A percentile compares a stretch with the other conserved stretches of the same genome.
Evolutionary conservation across 2,888 invertebrate species (phyloP).

Genomic region (Escarpia spicata): DNA sequence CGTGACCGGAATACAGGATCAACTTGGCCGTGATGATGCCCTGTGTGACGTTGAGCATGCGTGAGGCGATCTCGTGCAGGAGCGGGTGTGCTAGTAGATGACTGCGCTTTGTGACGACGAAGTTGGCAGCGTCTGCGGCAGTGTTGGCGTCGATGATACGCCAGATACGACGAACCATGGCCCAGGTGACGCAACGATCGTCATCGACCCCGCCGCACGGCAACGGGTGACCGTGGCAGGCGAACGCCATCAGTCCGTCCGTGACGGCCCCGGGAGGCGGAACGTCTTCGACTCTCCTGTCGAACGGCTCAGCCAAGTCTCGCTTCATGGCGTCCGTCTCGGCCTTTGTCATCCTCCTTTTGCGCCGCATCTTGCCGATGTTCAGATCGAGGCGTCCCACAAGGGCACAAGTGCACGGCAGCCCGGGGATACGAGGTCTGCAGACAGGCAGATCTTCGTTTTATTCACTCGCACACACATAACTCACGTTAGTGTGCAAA

Average conservation of each 20-base stretch:
- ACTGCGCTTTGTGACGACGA: slow-evolving; percentile 23
- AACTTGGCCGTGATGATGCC: slow-evolving; percentile 55
- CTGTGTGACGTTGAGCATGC: slow-evolving; percentile 41
- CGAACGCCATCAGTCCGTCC: slow-evolving; percentile 27
- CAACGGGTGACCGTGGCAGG: slow-evolving; percentile 14
- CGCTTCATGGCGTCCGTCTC: background rate
- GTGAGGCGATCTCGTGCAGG: slow-evolving; percentile 77
- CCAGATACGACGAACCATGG: slow-evolving; percentile 17
- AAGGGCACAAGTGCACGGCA: background rate
- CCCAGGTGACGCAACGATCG: slow-evolving; percentile 19
- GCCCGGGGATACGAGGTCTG: background rate
- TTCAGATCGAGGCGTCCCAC: background rate
- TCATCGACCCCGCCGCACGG: slow-evolving; percentile 14
- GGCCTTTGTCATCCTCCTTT: background rate
- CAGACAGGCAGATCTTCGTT: background rate
- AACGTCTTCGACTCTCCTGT: background rate
- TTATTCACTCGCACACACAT: too few species aligned
- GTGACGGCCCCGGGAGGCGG: slow-evolving; percentile 18
- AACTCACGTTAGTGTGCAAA: too few species aligned
- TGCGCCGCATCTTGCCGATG: background rate
- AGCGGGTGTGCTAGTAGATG: slow-evolving; percentile 77
- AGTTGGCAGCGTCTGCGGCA: background rate
- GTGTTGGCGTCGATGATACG: background rate
- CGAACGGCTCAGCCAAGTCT: slow-evolving; percentile 22
- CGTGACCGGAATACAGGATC: slow-evolving; percentile 88